These are phyloP conservation scores for Eustalomyia histrio DNA, from an alignment of 2,888 invertebrate genomes.

Conservation along the genomic window DNA sequence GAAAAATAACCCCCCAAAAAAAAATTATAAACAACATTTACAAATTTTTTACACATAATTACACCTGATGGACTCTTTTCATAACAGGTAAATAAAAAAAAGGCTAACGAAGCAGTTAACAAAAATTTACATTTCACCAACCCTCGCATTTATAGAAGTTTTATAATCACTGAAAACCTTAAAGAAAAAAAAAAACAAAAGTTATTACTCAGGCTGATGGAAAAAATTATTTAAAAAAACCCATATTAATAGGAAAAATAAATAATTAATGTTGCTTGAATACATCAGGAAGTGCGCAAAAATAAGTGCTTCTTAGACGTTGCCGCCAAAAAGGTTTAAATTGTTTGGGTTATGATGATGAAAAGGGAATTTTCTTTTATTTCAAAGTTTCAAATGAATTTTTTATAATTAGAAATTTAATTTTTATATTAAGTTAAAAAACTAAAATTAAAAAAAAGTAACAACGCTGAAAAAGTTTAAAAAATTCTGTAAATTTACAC, in stretches of 20 bases:
- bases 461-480: no score
- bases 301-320: no score
- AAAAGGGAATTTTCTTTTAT: no score
- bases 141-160: not conserved
- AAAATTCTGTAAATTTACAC: no score
- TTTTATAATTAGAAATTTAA: no score
- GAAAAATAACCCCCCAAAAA: no score
- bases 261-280: not conserved
- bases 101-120: not conserved
- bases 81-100: conserved; percentile 1
- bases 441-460: no score
- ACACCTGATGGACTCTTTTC: not conserved
- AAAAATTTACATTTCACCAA: not conserved
- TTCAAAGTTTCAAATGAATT: no score
- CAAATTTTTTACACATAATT: not conserved
- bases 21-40: not conserved
- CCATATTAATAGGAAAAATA: conserved; percentile 3
- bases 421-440: no score
- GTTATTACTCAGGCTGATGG: not conserved
- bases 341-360: no score
- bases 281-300: no score
- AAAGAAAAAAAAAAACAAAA: not conserved
- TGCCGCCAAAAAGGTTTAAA: no score
- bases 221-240: not conserved
- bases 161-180: not conserved